Evolutionary conservation across 2,113 vertebrate genomes (phyloP).

Genomic region (Chionomys nivalis): DNA sequence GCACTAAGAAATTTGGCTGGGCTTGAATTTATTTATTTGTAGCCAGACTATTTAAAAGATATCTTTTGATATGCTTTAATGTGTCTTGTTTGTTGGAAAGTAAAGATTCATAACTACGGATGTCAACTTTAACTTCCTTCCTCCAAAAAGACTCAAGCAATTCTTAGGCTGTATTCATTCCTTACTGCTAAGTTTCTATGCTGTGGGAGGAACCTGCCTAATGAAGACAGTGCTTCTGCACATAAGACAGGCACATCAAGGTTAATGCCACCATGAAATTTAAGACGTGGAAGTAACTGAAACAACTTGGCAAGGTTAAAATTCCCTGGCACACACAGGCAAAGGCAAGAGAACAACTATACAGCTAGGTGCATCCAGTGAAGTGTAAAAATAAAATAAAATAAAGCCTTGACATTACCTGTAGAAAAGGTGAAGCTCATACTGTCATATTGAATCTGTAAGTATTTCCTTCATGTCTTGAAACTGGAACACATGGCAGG

Average conservation of each 20-base stretch:
- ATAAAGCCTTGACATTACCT: neutral
- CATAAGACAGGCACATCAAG: constrained; percentile 45
- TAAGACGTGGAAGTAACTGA: constrained; percentile 39
- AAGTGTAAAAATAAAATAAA: neutral
- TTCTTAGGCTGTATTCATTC: constrained; percentile 63
- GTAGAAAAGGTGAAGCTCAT: constrained; percentile 19
- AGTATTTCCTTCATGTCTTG: neutral
- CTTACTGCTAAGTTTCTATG: constrained; percentile 53
- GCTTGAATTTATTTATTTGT: constrained; percentile 55
- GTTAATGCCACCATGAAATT: constrained; percentile 2
- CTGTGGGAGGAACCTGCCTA: constrained; percentile 48
- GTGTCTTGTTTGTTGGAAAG: constrained; percentile 56
- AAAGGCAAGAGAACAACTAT: neutral
- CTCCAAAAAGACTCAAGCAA: constrained; percentile 14
- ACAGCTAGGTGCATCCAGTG: neutral
- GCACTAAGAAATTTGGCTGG: neutral
- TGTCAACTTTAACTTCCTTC: constrained; percentile 69
- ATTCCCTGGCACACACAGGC: neutral
- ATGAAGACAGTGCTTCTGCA: constrained; percentile 37
- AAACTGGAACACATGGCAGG: constrained; percentile 15
- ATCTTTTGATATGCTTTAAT: constrained; percentile 55
- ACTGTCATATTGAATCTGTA: neutral
- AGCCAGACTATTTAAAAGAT: constrained; percentile 23
- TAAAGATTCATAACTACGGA: constrained; percentile 53
- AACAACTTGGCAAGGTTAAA: constrained; percentile 42